These are phyloP conservation scores for Drosophila sproati DNA, from an alignment of 1,140 invertebrate genomes.

Conservation along the genomic window DNA sequence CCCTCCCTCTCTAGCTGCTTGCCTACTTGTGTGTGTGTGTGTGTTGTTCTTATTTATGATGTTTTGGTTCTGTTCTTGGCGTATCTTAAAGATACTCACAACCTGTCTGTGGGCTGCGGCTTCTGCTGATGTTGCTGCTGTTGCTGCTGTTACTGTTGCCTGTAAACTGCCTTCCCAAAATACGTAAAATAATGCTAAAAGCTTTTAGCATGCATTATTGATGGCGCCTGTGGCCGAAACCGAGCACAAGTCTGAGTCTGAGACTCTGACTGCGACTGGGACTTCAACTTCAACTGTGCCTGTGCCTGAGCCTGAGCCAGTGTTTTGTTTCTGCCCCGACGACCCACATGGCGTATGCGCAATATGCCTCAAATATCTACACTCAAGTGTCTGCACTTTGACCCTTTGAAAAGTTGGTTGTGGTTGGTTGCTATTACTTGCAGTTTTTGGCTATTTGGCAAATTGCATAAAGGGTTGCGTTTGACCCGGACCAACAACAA, in stretches of 20 bases:
- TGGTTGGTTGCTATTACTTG: constrained; percentile 8
- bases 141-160: constrained; percentile 29
- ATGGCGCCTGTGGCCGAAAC: constrained; percentile 64
- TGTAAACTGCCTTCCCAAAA: constrained; percentile 55
- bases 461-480: constrained; percentile 36
- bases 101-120: constrained; percentile 26
- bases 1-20: not conserved
- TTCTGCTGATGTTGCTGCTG: constrained; percentile 17
- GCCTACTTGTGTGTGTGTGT: not conserved
- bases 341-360: constrained; percentile 47
- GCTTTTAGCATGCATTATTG: constrained; percentile 84
- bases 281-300: not conserved
- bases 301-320: not conserved
- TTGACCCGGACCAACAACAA: constrained; percentile 7
- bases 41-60: constrained; percentile 69
- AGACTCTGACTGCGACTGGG: not conserved
- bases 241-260: constrained; percentile 9
- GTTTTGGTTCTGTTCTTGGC: constrained; percentile 45
- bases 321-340: not conserved
- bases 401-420: constrained; percentile 15
- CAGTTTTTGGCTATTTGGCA: constrained; percentile 29
- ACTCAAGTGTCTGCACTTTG: constrained; percentile 33
- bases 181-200: constrained; percentile 84
- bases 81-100: constrained; percentile 72
- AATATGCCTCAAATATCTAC: constrained; percentile 22